These are phyloP conservation scores for Zaprionus ornatus DNA, from an alignment of 1,140 invertebrate genomes.

Conservation along the genomic window DNA sequence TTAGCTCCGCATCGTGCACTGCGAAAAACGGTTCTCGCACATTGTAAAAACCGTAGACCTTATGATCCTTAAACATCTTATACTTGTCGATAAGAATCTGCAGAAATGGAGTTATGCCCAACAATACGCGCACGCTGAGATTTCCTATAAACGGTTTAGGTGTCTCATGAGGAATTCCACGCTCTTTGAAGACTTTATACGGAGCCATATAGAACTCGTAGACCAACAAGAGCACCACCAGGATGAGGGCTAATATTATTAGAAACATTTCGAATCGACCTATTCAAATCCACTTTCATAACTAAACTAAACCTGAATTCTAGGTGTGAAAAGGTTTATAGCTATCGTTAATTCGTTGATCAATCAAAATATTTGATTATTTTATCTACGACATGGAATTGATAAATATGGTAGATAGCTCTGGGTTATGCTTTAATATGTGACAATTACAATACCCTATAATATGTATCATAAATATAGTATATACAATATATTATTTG, in stretches of 20 bases:
- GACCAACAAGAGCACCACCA: slow-evolving; percentile 40
- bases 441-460: not conserved
- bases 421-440: not conserved
- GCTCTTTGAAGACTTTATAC: slow-evolving; percentile 34
- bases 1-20: slow-evolving; percentile 85
- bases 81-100: slow-evolving; percentile 40
- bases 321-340: not conserved
- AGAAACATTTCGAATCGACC: slow-evolving; percentile 25
- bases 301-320: slow-evolving; percentile 13
- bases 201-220: slow-evolving; percentile 50
- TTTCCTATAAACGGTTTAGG: slow-evolving; percentile 60
- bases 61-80: slow-evolving; percentile 15
- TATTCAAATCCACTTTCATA: not conserved
- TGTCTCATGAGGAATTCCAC: slow-evolving; percentile 40
- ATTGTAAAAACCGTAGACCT: slow-evolving; percentile 62
- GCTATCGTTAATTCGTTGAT: not conserved
- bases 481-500: no score
- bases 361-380: not conserved
- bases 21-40: slow-evolving; percentile 69
- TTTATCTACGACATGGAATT: not conserved
- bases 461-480: not conserved
- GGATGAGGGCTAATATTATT: slow-evolving; percentile 2
- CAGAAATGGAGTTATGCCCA: slow-evolving; percentile 38
- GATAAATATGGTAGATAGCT: not conserved
- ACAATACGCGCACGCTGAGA: slow-evolving; percentile 27